Conservation (phyloP, 2,797 vertebrate species). For the Protosalanx chinensis region DNA sequence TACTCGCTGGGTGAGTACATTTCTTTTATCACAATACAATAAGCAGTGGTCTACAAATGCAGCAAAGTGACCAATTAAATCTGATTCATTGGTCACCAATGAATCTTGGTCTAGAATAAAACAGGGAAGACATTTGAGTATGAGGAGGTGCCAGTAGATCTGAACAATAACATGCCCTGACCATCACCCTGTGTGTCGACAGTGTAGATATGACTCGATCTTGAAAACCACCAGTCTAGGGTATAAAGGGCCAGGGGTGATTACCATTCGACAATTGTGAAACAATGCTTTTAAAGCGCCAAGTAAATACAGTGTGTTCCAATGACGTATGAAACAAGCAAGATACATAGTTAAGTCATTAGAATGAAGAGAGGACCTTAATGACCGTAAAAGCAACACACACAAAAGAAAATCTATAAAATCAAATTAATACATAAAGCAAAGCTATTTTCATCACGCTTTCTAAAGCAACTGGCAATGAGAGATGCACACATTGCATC, state of each 20-base stretch:
- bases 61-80: constrained; percentile 34
- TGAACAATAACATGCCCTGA: not conserved
- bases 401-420: constrained; percentile 23
- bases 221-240: not conserved
- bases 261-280: constrained; percentile 6
- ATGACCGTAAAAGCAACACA: constrained; percentile 24
- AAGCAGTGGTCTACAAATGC: constrained; percentile 32
- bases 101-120: constrained; percentile 30
- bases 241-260: not conserved
- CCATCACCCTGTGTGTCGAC: not conserved
- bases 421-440: constrained; percentile 8
- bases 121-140: constrained; percentile 25
- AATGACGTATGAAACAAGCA: constrained; percentile 12
- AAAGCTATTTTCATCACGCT: constrained; percentile 45
- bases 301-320: constrained; percentile 15
- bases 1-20: constrained; percentile 27
- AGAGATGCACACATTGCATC: constrained; percentile 47
- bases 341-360: constrained; percentile 25
- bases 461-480: constrained; percentile 69
- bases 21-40: constrained; percentile 28
- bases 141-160: constrained; percentile 1
- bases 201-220: not conserved
- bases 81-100: not conserved
- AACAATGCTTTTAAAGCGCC: constrained; percentile 26
- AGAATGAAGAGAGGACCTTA: constrained; percentile 36